Evolutionary conservation across 2,888 invertebrate species (phyloP), one percentile per base, ranked within the genome.

Genomic region (Parnassius apollo): DNA sequence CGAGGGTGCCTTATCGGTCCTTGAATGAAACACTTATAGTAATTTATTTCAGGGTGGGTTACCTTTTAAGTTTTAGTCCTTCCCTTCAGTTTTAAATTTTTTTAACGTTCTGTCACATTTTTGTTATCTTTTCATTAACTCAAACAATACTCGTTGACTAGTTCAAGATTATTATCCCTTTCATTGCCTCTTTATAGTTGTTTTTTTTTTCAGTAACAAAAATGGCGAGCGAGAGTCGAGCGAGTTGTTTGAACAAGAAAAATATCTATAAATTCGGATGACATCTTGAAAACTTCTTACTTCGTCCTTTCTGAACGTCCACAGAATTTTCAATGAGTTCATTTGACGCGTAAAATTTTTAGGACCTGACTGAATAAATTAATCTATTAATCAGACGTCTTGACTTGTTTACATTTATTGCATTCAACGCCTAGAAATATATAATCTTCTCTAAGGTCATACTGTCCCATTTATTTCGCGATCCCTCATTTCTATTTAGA

Each of bases 31-130:
- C 85, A 86, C 82, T 88, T 82, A 78, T 79, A 78, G 83, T 86
- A 83, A 88, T 89, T 88, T 89, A 88, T 88, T 85, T 83, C 73
- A 70, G 75, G 77, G 75, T 74, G n/a, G n/a, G n/a, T n/a, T n/a
- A 75, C 75, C 62, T 66, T 58, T 35, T 53, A 61, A 61, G 57
- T 50, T 61, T 59, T 61, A 62, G 61, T 67, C 58, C 70, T 75
- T 72, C 71, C 71, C 68, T 72, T 65, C 64, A 71, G 60, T 71
- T 68, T 73, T 63, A 66, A 64, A 65, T 62, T 71, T 69, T 66
- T 62, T 66, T 68, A 75, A 71, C 71, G 70, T 71, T 73, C 25
- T 48, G 2, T 25, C 13, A 59, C 46, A 18, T 78, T 77, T 72
- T 67, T 71, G 75, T 77, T 81, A 81, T 80, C 79, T 76, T 62